A percentile compares a stretch with the other conserved stretches of the same genome.
Conservation (phyloP, 2,888 invertebrate genomes). For the Graphium colonna region DNA sequence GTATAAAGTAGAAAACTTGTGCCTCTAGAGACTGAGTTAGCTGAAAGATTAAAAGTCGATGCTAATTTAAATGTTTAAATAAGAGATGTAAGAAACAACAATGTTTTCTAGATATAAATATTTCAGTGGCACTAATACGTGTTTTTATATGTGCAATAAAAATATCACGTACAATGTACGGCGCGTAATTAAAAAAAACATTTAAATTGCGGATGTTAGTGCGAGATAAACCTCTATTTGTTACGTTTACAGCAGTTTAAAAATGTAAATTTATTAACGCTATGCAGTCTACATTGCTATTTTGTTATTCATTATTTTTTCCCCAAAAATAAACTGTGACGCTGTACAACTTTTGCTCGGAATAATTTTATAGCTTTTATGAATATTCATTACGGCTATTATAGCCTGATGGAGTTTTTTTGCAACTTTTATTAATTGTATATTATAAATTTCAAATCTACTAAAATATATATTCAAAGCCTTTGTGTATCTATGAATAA, state of each 20-base stretch:
- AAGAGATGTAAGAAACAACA: too few species aligned
- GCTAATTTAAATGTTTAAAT: too few species aligned
- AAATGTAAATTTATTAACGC: slow-evolving; percentile 10
- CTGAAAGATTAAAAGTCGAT: too few species aligned
- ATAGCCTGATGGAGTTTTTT: slow-evolving; percentile 29
- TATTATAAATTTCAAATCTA: background rate
- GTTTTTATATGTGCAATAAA: background rate
- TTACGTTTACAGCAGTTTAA: slow-evolving; percentile 4
- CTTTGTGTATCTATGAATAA: background rate
- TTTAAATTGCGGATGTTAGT: slow-evolving; percentile 3
- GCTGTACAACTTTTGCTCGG: slow-evolving; percentile 26
- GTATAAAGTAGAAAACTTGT: too few species aligned
- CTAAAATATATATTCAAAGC: background rate
- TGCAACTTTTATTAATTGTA: background rate
- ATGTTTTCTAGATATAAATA: background rate
- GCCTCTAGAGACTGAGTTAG: too few species aligned
- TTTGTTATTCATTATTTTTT: slow-evolving; percentile 5
- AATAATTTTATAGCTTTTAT: slow-evolving; percentile 28
- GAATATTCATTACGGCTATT: slow-evolving; percentile 33
- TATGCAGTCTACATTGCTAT: slow-evolving; percentile 1
- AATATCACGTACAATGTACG: background rate
- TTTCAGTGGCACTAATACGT: background rate
- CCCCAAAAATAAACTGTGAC: slow-evolving; percentile 16
- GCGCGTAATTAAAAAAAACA: background rate
- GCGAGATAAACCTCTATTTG: slow-evolving; percentile 5